These are phyloP conservation scores for Coracias cyanogaster DNA, from an alignment of 2,797 vertebrate species.

Conservation along the genomic window DNA sequence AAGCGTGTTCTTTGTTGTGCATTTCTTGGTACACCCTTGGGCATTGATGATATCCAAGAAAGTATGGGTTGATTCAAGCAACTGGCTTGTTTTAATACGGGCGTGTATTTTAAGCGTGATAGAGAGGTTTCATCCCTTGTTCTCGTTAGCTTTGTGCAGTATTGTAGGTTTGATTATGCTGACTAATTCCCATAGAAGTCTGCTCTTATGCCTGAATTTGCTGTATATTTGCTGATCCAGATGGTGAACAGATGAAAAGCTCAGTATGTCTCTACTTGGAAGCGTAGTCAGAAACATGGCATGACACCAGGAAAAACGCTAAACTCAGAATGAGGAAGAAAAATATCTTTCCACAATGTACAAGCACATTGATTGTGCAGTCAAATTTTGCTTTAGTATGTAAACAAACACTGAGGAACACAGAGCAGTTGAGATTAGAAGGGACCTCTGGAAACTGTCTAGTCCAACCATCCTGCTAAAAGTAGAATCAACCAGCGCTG, in stretches of 20 bases:
- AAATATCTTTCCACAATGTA: not conserved
- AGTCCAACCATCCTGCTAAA: not conserved
- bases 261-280: constrained; percentile 48
- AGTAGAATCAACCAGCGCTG: not conserved
- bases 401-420: not conserved
- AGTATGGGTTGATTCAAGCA: not conserved
- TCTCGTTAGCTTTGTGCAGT: not conserved
- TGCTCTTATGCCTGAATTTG: not conserved
- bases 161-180: not conserved
- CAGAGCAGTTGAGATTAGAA: not conserved
- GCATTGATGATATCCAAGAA: not conserved
- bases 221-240: constrained; percentile 38
- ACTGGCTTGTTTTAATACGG: not conserved
- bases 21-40: not conserved
- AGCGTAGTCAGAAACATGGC: not conserved
- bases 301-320: not conserved
- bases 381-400: not conserved
- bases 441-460: not conserved
- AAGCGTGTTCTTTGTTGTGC: not conserved
- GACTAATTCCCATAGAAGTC: not conserved
- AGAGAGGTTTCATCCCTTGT: not conserved
- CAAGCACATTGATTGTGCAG: not conserved
- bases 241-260: constrained; percentile 63
- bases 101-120: not conserved
- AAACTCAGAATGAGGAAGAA: not conserved